Base-by-base conservation (phyloP, 2,797 vertebrate species). In the Setipinna tenuifilis region DNA sequence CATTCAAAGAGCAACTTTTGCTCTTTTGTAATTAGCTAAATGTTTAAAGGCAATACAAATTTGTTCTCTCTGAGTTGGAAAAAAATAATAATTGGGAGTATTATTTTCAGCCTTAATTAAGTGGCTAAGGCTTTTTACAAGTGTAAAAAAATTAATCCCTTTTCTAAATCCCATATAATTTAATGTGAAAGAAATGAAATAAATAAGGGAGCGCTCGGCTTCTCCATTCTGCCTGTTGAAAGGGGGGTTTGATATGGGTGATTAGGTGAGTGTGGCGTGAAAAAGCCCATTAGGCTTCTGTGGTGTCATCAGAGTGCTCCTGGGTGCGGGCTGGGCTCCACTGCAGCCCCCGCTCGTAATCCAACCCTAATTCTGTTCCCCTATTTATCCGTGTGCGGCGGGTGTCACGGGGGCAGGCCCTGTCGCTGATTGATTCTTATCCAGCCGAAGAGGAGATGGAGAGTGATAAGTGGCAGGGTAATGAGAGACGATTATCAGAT, bases 41-140 rank as follows among this genome's bases (percentile, higher is more conserved):
- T 84, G 90, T 89, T 93, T 86, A 0, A 82, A 91, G 89, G 89
- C 91, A 91, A 88, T 87, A 88, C 87, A 91, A 92, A 91, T 87
- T 86, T 90, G 90, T 89, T 91, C 89, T 89, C 86, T 88, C 90
- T 81, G 86, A 84, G 57, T 83, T 83, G 44, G 31, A 81, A 87
- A 78, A 88, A 93, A 94, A 93, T 91, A 93, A 94, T 94, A 44
- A 78, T 78, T 78, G 94, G 92, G 86, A 48, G 93, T 93, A 93
- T 95, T 94, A 95, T 95, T 95, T 94, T 90, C 92, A 91, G 90
- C 87, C 89, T 90, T 95, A 95, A 96, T 95, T 94, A 95, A 95
- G 93, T 92, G 89, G 90, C 93, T 92, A 83, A 92, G 92, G 90
- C 93, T 92, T 93, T 91, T 94, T 95, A 95, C 92, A 92, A 94